Conservation (phyloP, 1,140 invertebrate species). For the Drosophila hydei region DNA sequence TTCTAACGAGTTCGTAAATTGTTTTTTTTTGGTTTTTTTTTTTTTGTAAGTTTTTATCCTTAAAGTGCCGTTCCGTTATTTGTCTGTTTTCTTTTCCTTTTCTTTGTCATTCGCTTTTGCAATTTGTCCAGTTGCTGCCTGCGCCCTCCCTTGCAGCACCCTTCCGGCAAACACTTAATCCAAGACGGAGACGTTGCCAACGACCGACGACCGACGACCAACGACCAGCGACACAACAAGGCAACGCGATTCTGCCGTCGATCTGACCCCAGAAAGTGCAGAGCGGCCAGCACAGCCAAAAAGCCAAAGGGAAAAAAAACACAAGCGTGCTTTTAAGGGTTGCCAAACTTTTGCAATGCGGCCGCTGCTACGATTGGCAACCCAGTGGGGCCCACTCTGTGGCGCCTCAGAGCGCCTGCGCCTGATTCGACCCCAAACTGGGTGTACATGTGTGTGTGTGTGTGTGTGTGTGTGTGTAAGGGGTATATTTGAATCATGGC, state of each 20-base stretch:
- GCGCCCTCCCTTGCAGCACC: neutral
- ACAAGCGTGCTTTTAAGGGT: slow-evolving; percentile 22
- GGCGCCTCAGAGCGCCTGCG: slow-evolving; percentile 22
- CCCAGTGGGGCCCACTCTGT: slow-evolving; percentile 19
- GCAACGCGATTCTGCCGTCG: slow-evolving; percentile 30
- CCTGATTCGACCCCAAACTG: slow-evolving; percentile 18
- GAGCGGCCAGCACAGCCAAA: slow-evolving; percentile 10
- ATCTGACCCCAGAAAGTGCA: slow-evolving; percentile 31
- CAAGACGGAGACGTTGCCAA: neutral
- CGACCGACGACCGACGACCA: slow-evolving; percentile 6
- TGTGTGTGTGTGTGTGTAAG: neutral
- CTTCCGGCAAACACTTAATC: slow-evolving; percentile 3
- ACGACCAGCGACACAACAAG: slow-evolving; percentile 10
- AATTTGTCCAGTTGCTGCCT: neutral
- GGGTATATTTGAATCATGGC: neutral
- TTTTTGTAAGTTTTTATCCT: neutral
- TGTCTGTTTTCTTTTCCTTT: neutral
- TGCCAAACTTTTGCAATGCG: slow-evolving; percentile 38
- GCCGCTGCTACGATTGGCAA: slow-evolving; percentile 18
- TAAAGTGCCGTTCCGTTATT: neutral
- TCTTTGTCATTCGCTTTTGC: neutral
- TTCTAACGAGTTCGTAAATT: neutral
- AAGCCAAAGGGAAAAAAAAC: neutral
- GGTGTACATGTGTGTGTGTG: neutral
- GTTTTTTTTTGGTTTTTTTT: neutral